Base-by-base conservation (phyloP, 2,797 vertebrate species). In the Sebastolobus altivelis region DNA sequence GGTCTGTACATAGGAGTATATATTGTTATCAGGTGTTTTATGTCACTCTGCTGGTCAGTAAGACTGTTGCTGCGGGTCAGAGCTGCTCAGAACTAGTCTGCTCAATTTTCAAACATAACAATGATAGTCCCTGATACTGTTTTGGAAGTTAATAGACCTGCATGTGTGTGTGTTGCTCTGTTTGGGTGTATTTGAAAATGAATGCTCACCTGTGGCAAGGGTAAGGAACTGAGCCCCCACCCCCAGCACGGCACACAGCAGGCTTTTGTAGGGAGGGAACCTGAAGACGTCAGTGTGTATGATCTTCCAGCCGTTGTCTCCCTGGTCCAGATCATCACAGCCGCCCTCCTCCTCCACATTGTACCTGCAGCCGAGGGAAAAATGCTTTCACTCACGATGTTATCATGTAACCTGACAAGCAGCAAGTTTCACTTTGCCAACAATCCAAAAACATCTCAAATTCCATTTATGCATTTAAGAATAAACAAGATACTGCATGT, bases 241-340 rank as follows among this genome's bases (percentile, higher is more conserved):
- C 8, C 97, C 97, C 74, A 98, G 94, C 37, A 98, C 92, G 0
- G 97, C 96, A 81, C 97, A 98, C 72, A 98, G 93, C 55, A 98
- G 95, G 91, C 96, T 97, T 88, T 96, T 97, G 83, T 95, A 96
- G 0, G 96, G 95, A 2, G 97, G 97, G 78, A 98, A 98, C 75
- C 97, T 96, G 93, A 98, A 98, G 90, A 98, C 97, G 14, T 98
- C 97, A 0, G 97, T 98, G 89, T 98, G 97, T 79, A 98, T 98
- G 88, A 98, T 98, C 94, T 98, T 98, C 97, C 97, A 98, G 83
- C 97, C 97, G 0, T 98, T 98, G 92, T 98, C 97, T 60, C 97
- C 97, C 85, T 98, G 97, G 81, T 98, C 97, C 88, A 97, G 94
- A 77, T 98, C 97, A 16, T 98, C 97, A 18, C 96, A 96, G 66